These are phyloP conservation scores for Meteorus cinctellus DNA, from an alignment of 2,888 invertebrate species.

Conservation along the genomic window DNA sequence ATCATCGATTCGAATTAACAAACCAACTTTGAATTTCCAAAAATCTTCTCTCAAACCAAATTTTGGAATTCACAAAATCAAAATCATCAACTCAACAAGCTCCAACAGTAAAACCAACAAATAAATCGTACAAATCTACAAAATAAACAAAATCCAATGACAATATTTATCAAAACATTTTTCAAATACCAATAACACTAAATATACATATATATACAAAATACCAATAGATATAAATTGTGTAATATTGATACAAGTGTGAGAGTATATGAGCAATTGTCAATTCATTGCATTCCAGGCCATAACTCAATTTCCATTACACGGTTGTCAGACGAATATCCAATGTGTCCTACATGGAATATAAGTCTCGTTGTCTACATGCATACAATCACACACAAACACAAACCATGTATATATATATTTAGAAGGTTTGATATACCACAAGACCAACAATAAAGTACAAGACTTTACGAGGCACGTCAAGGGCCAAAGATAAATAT, in stretches of 20 bases:
- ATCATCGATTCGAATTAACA: too few species aligned
- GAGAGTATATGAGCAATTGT: slow-evolving; percentile 11
- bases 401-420: background rate
- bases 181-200: too few species aligned
- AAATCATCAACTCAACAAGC: too few species aligned
- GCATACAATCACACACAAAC: background rate
- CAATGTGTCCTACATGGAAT: slow-evolving; percentile 27
- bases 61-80: too few species aligned
- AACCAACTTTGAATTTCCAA: too few species aligned
- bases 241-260: too few species aligned
- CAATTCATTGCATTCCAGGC: slow-evolving; percentile 38
- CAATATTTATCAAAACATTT: too few species aligned
- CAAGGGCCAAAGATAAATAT: slow-evolving; percentile 29
- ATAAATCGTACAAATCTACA: too few species aligned
- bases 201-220: background rate
- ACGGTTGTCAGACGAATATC: slow-evolving; percentile 40
- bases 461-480: slow-evolving; percentile 31
- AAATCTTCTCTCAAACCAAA: too few species aligned
- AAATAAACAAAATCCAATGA: too few species aligned
- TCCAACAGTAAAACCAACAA: too few species aligned
- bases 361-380: slow-evolving; percentile 32
- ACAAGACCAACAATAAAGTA: slow-evolving; percentile 20
- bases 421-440: background rate
- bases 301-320: slow-evolving; percentile 50
- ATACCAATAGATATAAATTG: background rate